Evolutionary conservation across 1,140 invertebrate species (phyloP).

Genomic region (Anastrepha obliqua): DNA sequence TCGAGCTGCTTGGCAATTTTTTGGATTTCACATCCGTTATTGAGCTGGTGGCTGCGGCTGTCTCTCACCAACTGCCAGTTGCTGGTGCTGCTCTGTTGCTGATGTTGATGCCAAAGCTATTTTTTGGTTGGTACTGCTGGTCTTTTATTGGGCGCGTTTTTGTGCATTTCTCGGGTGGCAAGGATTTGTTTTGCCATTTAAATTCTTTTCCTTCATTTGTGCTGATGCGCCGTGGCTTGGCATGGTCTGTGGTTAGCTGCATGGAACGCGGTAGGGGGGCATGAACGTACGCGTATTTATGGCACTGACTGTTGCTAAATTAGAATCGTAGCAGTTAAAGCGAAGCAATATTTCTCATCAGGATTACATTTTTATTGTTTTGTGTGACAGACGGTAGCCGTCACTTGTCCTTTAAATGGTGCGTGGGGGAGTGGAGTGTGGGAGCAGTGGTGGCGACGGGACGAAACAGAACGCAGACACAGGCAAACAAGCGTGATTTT

Average conservation of each 20-base stretch:
- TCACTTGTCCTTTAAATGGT: slow-evolving; percentile 56
- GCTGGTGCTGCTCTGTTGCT: slow-evolving; percentile 10
- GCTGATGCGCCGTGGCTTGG: slow-evolving; percentile 57
- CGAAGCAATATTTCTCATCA: slow-evolving; percentile 69
- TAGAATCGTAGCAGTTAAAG: slow-evolving; percentile 61
- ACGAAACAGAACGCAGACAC: neutral
- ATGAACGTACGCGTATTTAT: neutral
- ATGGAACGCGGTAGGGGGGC: neutral
- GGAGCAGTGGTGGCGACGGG: neutral
- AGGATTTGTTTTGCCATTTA: slow-evolving; percentile 72
- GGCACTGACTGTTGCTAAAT: slow-evolving; percentile 63
- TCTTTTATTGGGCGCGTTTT: slow-evolving; percentile 44
- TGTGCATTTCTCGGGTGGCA: slow-evolving; percentile 1
- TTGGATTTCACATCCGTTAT: neutral
- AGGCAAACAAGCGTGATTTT: slow-evolving; percentile 68
- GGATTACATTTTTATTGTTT: slow-evolving; percentile 74
- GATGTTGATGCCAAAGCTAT: slow-evolving; percentile 7
- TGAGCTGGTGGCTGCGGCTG: slow-evolving; percentile 38
- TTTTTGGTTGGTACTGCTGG: slow-evolving; percentile 36
- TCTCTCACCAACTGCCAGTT: neutral
- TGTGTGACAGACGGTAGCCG: slow-evolving; percentile 70
- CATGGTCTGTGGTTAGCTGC: slow-evolving; percentile 44
- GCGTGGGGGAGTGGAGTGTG: neutral
- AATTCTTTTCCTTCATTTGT: slow-evolving; percentile 73
- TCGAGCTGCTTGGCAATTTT: slow-evolving; percentile 1